Conservation (phyloP, 2,113 vertebrate species). For the Pollimyrus isidori region DNA sequence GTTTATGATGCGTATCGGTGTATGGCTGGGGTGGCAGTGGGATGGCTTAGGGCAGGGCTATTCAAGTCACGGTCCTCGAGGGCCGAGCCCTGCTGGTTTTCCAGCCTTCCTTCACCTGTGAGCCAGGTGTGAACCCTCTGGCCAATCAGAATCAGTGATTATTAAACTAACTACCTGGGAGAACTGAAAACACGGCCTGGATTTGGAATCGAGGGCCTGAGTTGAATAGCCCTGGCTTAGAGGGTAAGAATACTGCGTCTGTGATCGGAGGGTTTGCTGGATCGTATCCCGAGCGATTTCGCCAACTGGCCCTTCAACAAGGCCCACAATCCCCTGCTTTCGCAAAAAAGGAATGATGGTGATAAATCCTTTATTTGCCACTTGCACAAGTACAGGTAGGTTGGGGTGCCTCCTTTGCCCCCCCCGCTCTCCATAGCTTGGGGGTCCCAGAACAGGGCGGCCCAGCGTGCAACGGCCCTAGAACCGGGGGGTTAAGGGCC, state of each 20-base stretch:
- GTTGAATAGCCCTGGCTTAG: neutral
- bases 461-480: neutral
- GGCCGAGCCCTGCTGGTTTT: too few relatives aligned
- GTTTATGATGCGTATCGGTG: neutral
- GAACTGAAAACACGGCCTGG: too few relatives aligned
- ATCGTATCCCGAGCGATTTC: too few relatives aligned
- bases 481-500: neutral
- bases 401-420: neutral
- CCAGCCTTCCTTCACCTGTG: too few relatives aligned
- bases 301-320: neutral
- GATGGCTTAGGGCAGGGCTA: too few relatives aligned
- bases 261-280: neutral
- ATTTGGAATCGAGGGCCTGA: too few relatives aligned
- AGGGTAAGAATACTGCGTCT: neutral
- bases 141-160: too few relatives aligned
- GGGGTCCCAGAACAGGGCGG: too few relatives aligned
- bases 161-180: too few relatives aligned
- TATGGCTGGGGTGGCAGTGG: neutral
- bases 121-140: too few relatives aligned
- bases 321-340: neutral
- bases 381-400: neutral
- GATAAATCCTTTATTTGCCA: neutral
- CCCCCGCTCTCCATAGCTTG: neutral
- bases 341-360: neutral
- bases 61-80: too few relatives aligned